Evolutionary conservation across 1,140 invertebrate species (phyloP), one percentile per base, ranked within the genome.

Genomic region (Chironomus striatipennis): DNA sequence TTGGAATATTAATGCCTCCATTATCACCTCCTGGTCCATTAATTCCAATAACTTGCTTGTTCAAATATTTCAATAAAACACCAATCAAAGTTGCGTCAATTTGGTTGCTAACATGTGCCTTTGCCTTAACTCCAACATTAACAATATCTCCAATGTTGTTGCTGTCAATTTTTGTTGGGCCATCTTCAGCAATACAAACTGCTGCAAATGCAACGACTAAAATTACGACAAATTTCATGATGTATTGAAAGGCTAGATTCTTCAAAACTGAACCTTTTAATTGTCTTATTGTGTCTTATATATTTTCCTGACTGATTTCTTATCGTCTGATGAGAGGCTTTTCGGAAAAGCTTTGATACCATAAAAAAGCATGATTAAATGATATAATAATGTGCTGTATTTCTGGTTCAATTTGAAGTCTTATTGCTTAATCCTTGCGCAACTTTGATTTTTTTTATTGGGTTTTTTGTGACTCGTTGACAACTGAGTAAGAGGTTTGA

Each of bases 111-210:
- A 70, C 7, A 18, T 20, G 9, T 20, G 65, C 65, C 6, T 20
- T 70, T 18, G 65, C 65, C 2, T 70, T 70, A 70, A 70, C 20
- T 70, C 65, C 65, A 10, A 70, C 65, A 70, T 18, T 70, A 18
- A 70, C 10, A 7, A 70, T 70, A 10, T 70, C 65, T 20, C 65
- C 65, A n/a, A 70, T 12, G 6, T 70, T 70, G 65, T 70, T 70
- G 10, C 18, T 17, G 18, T 17, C 18, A 70, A 70, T 70, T 70
- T 18, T 20, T 20, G 20, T 21, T 20, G 65, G 65, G 1, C 65
- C 65, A 57, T 57, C 47, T 15, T 57, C 0, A 70, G 65, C 65
- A 18, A 18, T 5, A 9, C 9, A 15, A 10, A 21, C 6, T 5
- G 18, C 65, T 3, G 18, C 65, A 12, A 70, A 70, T 8, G 20